Evolutionary conservation across 1,140 invertebrate genomes (phyloP).

Genomic region (Megathymus violae): DNA sequence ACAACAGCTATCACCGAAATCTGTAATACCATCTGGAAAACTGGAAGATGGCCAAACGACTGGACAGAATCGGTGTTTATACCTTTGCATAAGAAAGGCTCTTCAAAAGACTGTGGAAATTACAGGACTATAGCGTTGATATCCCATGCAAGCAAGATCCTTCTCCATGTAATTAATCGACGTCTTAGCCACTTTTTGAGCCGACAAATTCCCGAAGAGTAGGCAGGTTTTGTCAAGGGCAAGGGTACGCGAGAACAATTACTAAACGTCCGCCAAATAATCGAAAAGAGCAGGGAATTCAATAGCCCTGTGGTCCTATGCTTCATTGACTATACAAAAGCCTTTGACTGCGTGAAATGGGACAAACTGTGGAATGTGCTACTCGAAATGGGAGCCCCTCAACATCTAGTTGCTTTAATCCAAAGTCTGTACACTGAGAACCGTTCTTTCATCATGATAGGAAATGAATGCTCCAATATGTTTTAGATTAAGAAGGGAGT

Average conservation of each 20-base stretch:
- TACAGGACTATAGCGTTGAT: constrained; percentile 31
- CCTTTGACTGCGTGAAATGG: constrained; percentile 28
- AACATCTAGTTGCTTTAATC: constrained; percentile 24
- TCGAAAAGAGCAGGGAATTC: constrained; percentile 39
- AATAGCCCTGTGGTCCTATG: constrained; percentile 28
- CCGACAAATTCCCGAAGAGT: constrained; percentile 33
- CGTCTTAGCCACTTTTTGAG: constrained; percentile 23
- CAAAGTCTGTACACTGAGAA: constrained; percentile 14
- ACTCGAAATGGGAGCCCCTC: constrained; percentile 13
- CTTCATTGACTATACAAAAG: constrained; percentile 26
- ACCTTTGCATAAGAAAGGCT: constrained; percentile 6
- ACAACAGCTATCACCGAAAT: not conserved
- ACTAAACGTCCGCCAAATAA: constrained; percentile 35
- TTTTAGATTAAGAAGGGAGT: constrained; percentile 22
- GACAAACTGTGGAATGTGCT: constrained; percentile 7
- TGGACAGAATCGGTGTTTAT: constrained; percentile 6
- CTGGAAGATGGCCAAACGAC: constrained; percentile 9
- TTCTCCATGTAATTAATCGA: constrained; percentile 37
- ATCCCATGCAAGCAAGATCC: constrained; percentile 37
- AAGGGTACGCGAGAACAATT: constrained; percentile 44
- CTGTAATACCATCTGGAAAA: not conserved
- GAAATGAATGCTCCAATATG: not conserved
- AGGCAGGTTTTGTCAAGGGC: constrained; percentile 40
- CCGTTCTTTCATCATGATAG: not conserved
- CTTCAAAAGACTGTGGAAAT: constrained; percentile 12